Base-by-base conservation (phyloP, 2,888 invertebrate genomes). In the Drosophila nr. perissopoda region DNA sequence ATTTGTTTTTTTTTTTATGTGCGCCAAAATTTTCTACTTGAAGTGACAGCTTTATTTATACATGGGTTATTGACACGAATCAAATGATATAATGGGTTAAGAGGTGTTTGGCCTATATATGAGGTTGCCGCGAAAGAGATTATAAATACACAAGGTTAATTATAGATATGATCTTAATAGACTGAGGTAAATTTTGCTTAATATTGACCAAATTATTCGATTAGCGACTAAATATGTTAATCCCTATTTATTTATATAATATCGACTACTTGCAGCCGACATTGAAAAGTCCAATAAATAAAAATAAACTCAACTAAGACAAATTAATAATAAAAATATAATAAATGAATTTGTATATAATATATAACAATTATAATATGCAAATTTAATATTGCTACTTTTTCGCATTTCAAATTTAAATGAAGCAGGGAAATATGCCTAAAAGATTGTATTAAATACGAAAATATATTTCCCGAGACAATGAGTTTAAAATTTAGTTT, bases 1-100 rank as follows among this genome's bases (percentile, higher is more conserved):
- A 40, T 27, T 51, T 53, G 36, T 31, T 59, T 64, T 67, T 69
- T n/a, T 77, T 71, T 70, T 77, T 71, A 81, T 81, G 70, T 73
- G 76, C 69, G 16, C 27, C 64, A 62, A 69, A 65, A 61, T 63
- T 66, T 46, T 59, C n/a, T 60, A 62, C 62, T 70, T 76, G 76
- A 81, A 80, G 74, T 66, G 65, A 58, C 71, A 60, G 63, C 64
- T 76, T 68, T 74, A 69, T 74, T 76, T 71, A 31, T 53, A 57
- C 66, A 67, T 61, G 25, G 61, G 65, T 65, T 63, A 82, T 81
- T 83, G 79, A 69, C 74, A 82, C 74, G 76, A 68, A 72, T 60
- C 52, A 42, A 74, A 76, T 53, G 58, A 66, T 36, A 21, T 25
- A 46, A 29, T n/a, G 13, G 34, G 40, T 29, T 25, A 11, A 6